Conservation (phyloP, 92 coral and sea anemone genomes). For the Hydrozoanthus gracilis region DNA sequence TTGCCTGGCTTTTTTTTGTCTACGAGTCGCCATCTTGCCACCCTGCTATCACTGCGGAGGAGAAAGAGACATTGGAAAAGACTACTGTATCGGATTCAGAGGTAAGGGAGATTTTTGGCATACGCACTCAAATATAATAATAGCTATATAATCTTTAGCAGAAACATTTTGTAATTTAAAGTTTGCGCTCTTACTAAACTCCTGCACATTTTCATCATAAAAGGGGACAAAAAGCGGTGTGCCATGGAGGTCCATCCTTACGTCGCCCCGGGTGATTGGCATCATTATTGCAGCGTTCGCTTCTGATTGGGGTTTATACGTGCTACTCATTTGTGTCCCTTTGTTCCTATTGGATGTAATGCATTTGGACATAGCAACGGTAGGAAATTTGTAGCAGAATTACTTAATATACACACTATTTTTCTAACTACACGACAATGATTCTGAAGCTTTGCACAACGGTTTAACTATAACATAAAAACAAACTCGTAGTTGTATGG, state of each 20-base stretch:
- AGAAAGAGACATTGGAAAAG: slow-evolving; percentile 72
- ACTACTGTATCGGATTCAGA: slow-evolving; percentile 70
- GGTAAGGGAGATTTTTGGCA: slow-evolving; percentile 62
- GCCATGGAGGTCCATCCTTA: slow-evolving; percentile 78
- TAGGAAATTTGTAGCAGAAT: background rate
- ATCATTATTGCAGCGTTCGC: slow-evolving; percentile 81
- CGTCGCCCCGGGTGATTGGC: slow-evolving; percentile 79
- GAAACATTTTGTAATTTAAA: too few species aligned
- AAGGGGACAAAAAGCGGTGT: slow-evolving; percentile 59
- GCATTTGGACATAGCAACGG: slow-evolving; percentile 67
- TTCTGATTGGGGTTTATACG: slow-evolving; percentile 88
- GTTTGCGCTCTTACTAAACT: background rate
- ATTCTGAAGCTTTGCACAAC: too few species aligned
- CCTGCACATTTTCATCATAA: background rate
- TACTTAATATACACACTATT: background rate
- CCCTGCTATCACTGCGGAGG: slow-evolving; percentile 82
- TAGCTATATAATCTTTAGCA: too few species aligned
- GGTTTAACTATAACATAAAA: too few species aligned
- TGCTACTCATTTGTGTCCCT: slow-evolving; percentile 81
- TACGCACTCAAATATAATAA: too few species aligned
- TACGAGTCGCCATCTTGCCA: slow-evolving; percentile 90
- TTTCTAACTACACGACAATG: too few species aligned
- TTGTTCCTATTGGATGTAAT: slow-evolving; percentile 77
- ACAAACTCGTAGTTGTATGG: too few species aligned
- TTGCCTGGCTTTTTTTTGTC: slow-evolving; percentile 77